A percentile compares a stretch with the other conserved stretches of the same genome.
Evolutionary conservation across 2,888 invertebrate species (phyloP).

Genomic region (Venusia cambrica): DNA sequence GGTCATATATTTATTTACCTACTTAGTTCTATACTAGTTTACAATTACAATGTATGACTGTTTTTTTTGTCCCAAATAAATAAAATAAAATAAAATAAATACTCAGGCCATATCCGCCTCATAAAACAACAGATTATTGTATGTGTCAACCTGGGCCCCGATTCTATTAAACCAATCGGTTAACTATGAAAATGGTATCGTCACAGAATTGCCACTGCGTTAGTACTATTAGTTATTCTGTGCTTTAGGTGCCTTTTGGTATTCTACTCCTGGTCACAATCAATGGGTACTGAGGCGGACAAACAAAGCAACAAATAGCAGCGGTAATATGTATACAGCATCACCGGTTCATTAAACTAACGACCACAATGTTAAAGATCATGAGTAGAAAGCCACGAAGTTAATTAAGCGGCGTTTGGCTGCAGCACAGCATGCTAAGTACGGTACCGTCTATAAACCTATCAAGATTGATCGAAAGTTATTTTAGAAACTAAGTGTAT

Average conservation of each 20-base stretch:
- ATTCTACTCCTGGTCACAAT: constrained; percentile 14
- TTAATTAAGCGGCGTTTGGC: constrained; percentile 27
- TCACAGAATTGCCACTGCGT: too few relatives aligned
- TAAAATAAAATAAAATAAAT: too few relatives aligned
- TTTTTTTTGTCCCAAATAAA: too few relatives aligned
- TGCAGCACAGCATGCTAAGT: constrained; percentile 22
- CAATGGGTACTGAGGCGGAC: constrained; percentile 25
- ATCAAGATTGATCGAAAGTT: constrained; percentile 23
- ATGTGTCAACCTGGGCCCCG: too few relatives aligned
- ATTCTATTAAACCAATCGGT: too few relatives aligned
- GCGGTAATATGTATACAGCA: constrained; percentile 24
- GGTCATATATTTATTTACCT: too few relatives aligned
- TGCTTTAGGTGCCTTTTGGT: not conserved
- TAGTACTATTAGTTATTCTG: too few relatives aligned
- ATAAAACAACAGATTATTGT: too few relatives aligned
- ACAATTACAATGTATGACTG: too few relatives aligned
- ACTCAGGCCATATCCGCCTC: too few relatives aligned
- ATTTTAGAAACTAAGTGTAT: constrained; percentile 16
- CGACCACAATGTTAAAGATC: constrained; percentile 34
- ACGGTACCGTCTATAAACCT: constrained; percentile 15
- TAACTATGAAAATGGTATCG: too few relatives aligned
- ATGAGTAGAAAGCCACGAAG: constrained; percentile 41
- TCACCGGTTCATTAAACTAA: constrained; percentile 36
- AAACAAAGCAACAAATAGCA: constrained; percentile 27
- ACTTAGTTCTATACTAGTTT: too few relatives aligned